These are phyloP conservation scores for Holcopasites calliopsidis DNA, from an alignment of 1,140 invertebrate species.

Conservation along the genomic window DNA sequence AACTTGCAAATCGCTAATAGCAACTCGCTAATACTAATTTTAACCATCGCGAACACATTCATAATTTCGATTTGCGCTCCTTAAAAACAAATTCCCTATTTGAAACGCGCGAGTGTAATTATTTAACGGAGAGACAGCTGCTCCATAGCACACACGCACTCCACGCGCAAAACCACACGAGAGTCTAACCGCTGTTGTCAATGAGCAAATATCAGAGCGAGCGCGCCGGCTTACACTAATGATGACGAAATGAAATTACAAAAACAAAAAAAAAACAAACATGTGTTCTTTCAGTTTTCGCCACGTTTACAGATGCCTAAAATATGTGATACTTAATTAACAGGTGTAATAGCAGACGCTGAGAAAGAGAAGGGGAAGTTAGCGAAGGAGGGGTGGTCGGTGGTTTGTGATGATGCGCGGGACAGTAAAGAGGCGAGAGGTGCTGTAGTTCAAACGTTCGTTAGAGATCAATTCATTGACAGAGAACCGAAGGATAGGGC, in stretches of 20 bases:
- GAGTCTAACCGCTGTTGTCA: constrained; percentile 76
- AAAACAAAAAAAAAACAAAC: constrained; percentile 66
- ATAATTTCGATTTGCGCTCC: too few relatives aligned
- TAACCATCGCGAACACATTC: not conserved
- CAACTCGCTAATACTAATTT: too few relatives aligned
- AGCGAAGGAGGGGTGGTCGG: constrained; percentile 79
- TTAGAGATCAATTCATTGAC: constrained; percentile 46
- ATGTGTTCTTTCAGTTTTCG: constrained; percentile 66
- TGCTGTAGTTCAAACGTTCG: constrained; percentile 68
- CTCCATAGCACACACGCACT: constrained; percentile 78
- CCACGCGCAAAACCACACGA: constrained; percentile 75
- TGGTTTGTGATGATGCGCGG: constrained; percentile 77
- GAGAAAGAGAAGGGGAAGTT: constrained; percentile 80
- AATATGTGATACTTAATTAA: constrained; percentile 80
- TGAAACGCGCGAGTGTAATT: constrained; percentile 5
- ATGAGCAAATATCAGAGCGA: constrained; percentile 72
- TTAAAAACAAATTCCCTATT: too few relatives aligned
- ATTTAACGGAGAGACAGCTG: constrained; percentile 68
- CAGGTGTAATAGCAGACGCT: constrained; percentile 80
- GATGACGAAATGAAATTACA: constrained; percentile 71
- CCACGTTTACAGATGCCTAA: constrained; percentile 76
- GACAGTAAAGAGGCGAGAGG: constrained; percentile 75
- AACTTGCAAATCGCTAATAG: too few relatives aligned
- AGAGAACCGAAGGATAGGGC: constrained; percentile 19
- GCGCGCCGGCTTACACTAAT: constrained; percentile 79